Evolutionary conservation across 2,113 vertebrate species (phyloP), one percentile per base, ranked within the genome.

Genomic region (Uria aalge): DNA sequence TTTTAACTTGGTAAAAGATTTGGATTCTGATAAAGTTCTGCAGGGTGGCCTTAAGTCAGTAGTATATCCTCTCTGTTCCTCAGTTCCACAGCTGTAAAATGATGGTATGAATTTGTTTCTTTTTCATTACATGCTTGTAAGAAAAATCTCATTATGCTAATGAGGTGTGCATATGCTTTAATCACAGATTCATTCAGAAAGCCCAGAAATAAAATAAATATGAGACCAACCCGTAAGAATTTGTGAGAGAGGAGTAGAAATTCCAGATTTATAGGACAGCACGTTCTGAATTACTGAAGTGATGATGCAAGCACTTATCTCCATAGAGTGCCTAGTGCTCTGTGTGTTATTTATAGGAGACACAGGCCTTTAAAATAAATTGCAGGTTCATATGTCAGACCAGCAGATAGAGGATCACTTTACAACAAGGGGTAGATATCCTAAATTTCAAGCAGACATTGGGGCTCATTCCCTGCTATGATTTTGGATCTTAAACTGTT

Each of bases 71-170:
- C 66, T 78, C 40, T 68, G 43, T 90, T 94, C 82, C 34, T 67
- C 74, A 74, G 85, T 62, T 94, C 88, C 74, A 91, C 78, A 85
- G 83, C 96, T 94, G 85, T 94, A 94, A 92, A 83, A 38, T 67
- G 78, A 92, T 47, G 34, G 50, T 63, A 80, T 79, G 75, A 86
- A 88, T 93, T 90, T 77, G 43, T 92, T 81, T 82, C 87, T 6
- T 77, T 95, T 90, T 92, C 72, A 68, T 81, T 79, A 93, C n/a
- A 47, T 74, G 75, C 63, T 88, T 80, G 85, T 86, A 90, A 87
- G 90, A 93, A 95, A 94, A 95, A 94, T 88, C 67, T 84, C 88
- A 80, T 92, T 92, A 96, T 96, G 96, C 88, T 95, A 95, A 94
- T 93, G 67, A 94, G 57, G 63, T 90, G 26, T 92, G 90, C 85